Conservation (phyloP, 2,888 invertebrate genomes). For the Eledona agricola region DNA sequence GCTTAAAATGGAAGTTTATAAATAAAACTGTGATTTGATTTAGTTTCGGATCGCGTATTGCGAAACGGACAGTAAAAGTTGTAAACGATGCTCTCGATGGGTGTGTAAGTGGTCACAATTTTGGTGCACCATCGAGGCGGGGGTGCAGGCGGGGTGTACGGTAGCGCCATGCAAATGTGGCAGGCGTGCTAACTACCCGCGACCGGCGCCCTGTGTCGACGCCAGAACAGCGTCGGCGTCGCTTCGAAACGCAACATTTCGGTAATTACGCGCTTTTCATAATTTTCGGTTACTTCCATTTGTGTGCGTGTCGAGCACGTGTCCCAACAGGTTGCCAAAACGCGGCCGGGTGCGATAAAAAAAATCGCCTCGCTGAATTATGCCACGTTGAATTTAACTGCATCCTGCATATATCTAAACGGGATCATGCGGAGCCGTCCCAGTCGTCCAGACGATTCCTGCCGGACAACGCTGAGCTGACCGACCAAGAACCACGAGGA, state of each 20-base stretch:
- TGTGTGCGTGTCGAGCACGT: slow-evolving; percentile 39
- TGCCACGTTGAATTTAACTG: slow-evolving; percentile 59
- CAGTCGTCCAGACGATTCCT: slow-evolving; percentile 44
- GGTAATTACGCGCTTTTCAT: slow-evolving; percentile 58
- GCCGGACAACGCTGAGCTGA: slow-evolving; percentile 37
- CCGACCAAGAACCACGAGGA: slow-evolving; percentile 40
- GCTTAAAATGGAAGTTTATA: no score
- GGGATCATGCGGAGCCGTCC: slow-evolving; percentile 56
- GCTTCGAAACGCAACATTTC: slow-evolving; percentile 60
- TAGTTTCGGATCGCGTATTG: no score
- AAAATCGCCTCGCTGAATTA: slow-evolving; percentile 59
- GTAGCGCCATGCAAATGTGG: slow-evolving; percentile 63
- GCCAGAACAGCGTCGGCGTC: slow-evolving; percentile 63
- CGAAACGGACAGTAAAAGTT: no score
- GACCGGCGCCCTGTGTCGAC: slow-evolving; percentile 61
- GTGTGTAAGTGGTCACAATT: slow-evolving; percentile 44
- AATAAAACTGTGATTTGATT: no score
- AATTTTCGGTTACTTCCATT: slow-evolving; percentile 55
- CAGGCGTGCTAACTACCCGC: slow-evolving; percentile 63
- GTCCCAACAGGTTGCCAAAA: slow-evolving; percentile 41
- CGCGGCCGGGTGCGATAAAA: slow-evolving; percentile 58
- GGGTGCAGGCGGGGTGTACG: slow-evolving; percentile 53
- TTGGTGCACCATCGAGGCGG: slow-evolving; percentile 44
- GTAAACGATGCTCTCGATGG: no score
- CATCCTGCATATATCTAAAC: slow-evolving; percentile 59